Evolutionary conservation across 1,140 invertebrate species (phyloP).

Genomic region (Leptopilina clavipes): DNA sequence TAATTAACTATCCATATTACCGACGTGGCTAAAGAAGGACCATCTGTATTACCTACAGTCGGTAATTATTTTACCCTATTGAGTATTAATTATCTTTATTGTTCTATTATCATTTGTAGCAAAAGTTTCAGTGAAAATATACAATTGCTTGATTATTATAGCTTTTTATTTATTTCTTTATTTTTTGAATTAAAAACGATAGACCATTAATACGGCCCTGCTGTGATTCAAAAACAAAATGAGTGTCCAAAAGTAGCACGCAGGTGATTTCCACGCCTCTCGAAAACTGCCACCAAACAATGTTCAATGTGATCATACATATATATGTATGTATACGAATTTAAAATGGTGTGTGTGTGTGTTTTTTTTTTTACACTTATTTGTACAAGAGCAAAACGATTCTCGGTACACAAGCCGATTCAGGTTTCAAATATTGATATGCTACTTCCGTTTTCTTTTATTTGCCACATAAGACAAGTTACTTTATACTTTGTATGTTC

Average conservation of each 20-base stretch:
- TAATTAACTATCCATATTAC: not conserved
- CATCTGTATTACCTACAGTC: not conserved
- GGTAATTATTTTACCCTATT: not conserved
- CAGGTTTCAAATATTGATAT: slow-evolving; percentile 31
- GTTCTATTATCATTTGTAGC: too few species aligned
- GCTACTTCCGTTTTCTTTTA: slow-evolving; percentile 28
- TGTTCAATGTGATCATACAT: too few species aligned
- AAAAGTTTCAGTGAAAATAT: too few species aligned
- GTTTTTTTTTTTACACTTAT: not conserved
- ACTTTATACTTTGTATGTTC: slow-evolving; percentile 40
- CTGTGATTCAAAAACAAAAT: not conserved
- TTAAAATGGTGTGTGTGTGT: not conserved
- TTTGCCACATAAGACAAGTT: slow-evolving; percentile 4
- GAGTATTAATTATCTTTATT: too few species aligned
- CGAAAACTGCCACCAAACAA: not conserved
- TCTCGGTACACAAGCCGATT: not conserved
- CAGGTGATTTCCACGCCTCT: slow-evolving; percentile 1
- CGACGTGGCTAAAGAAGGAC: not conserved
- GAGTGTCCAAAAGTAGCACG: not conserved
- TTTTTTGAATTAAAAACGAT: not conserved
- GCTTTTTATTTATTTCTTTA: not conserved
- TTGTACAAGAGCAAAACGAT: slow-evolving; percentile 5
- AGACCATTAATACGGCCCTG: not conserved
- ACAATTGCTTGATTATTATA: too few species aligned
- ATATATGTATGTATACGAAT: not conserved